Conservation (phyloP, 2,113 vertebrate species). For the Hypomesus transpacificus region DNA sequence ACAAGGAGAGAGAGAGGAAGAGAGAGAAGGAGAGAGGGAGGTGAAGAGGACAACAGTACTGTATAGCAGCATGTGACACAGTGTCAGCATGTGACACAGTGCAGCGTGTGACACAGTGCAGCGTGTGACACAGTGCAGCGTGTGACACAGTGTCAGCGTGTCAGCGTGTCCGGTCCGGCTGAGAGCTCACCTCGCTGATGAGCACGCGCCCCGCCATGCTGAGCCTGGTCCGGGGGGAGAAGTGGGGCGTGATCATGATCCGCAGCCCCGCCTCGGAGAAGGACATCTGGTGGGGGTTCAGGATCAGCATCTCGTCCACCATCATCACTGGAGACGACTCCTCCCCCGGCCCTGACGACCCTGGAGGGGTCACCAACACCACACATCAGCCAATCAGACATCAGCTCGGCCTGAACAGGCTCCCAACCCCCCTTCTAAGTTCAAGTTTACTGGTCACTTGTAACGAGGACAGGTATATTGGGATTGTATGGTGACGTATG, state of each 20-base stretch:
- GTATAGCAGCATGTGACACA: too few species aligned
- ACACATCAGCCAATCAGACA: too few species aligned
- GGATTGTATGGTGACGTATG: neutral
- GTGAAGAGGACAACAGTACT: too few species aligned
- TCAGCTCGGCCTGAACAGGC: too few species aligned
- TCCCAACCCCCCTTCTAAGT: too few species aligned
- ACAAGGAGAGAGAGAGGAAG: neutral
- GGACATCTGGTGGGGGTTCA: constrained; percentile 73
- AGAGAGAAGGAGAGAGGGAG: neutral
- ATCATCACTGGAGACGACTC: constrained; percentile 68
- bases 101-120: too few species aligned
- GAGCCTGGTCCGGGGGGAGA: constrained; percentile 76
- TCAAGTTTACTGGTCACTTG: too few species aligned
- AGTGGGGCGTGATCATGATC: constrained; percentile 78
- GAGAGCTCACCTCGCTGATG: constrained; percentile 73
- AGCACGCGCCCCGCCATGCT: constrained; percentile 76
- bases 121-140: too few species aligned
- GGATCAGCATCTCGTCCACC: constrained; percentile 76
- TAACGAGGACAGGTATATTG: neutral
- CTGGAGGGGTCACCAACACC: too few species aligned
- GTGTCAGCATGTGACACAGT: neutral
- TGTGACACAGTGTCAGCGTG: neutral
- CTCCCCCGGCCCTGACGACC: constrained; percentile 23
- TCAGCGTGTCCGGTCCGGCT: neutral
- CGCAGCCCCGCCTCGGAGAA: constrained; percentile 76